Evolutionary conservation across 2,113 vertebrate genomes (phyloP).

Genomic region (Neogale vison): DNA sequence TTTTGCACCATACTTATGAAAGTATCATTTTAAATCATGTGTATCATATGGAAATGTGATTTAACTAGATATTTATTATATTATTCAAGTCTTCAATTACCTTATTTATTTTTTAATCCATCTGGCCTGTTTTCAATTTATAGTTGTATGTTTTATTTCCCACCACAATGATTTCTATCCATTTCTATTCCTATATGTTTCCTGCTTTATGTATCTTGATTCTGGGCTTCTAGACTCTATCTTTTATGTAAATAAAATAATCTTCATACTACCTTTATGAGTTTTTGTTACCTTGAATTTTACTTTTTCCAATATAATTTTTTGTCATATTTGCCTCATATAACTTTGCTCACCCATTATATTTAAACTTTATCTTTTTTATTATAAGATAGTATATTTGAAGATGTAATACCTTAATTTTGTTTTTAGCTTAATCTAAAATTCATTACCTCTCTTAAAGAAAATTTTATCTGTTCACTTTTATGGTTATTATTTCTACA

Average conservation of each 20-base stretch:
- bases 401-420: not conserved
- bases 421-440: not conserved
- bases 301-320: not conserved
- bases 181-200: not conserved
- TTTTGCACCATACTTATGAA: not conserved
- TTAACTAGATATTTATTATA: not conserved
- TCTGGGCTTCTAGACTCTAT: not conserved
- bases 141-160: not conserved
- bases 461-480: not conserved
- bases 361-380: conserved; percentile 17
- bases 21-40: not conserved
- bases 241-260: conserved; percentile 6
- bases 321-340: not conserved
- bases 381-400: not conserved
- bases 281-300: not conserved
- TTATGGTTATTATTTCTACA: not conserved
- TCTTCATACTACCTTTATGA: not conserved
- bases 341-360: not conserved
- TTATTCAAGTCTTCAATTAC: not conserved
- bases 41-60: not conserved
- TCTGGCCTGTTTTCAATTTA: not conserved
- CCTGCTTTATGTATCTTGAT: not conserved
- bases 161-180: not conserved
- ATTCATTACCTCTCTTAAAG: not conserved
- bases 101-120: conserved; percentile 17